Conservation (phyloP, 2,797 vertebrate genomes). For the Mus minutoides region DNA sequence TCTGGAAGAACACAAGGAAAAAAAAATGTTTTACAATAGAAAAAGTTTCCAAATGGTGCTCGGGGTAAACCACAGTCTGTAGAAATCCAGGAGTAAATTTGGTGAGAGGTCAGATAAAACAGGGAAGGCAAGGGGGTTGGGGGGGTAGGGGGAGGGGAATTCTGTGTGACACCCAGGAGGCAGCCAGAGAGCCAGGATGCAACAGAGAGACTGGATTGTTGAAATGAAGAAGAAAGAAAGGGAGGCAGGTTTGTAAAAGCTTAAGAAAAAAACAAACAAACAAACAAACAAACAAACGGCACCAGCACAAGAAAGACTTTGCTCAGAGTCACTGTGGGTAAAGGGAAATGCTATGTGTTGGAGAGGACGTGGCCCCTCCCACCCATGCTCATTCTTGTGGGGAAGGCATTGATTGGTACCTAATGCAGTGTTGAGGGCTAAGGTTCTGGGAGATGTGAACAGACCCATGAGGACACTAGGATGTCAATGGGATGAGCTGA, state of each 20-base stretch:
- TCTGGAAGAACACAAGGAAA: conserved; percentile 53
- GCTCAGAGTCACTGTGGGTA: background rate
- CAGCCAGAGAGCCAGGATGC: background rate
- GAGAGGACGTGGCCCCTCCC: background rate
- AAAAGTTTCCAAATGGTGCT: conserved; percentile 56
- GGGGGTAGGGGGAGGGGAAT: background rate
- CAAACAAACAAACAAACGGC: background rate
- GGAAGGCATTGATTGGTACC: background rate
- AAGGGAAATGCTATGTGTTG: background rate
- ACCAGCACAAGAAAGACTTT: background rate
- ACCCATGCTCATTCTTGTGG: background rate
- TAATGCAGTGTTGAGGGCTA: background rate
- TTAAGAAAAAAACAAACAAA: background rate
- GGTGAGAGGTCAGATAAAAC: background rate
- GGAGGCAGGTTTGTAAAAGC: background rate
- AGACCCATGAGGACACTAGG: background rate
- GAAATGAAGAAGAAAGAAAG: conserved; percentile 51
- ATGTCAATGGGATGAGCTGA: background rate
- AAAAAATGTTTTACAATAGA: conserved; percentile 48
- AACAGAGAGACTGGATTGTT: background rate
- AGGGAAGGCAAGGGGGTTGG: background rate
- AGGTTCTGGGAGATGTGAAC: background rate
- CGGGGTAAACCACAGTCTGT: conserved; percentile 2
- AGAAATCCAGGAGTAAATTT: background rate
- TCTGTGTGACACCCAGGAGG: background rate